Evolutionary conservation across 2,888 invertebrate species (phyloP).

Genomic region (Trichacis sp.): DNA sequence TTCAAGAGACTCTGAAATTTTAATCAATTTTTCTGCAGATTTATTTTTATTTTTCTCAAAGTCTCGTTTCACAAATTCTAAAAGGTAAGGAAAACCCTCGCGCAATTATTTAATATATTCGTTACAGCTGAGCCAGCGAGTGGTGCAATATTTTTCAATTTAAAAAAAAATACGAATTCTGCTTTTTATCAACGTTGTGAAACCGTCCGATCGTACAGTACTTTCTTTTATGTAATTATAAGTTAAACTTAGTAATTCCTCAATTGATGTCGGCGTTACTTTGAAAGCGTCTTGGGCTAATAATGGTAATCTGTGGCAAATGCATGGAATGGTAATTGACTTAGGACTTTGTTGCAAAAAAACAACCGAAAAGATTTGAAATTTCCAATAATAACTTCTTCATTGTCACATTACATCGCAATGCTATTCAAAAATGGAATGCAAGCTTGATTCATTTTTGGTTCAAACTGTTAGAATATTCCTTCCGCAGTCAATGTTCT

Average conservation of each 20-base stretch:
- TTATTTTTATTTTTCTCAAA: not conserved
- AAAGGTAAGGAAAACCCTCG: too few species aligned
- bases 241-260: too few species aligned
- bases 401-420: not conserved
- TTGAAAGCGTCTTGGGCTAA: not conserved
- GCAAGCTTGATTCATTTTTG: not conserved
- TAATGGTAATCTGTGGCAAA: not conserved
- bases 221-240: not conserved
- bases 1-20: not conserved
- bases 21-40: not conserved
- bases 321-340: not conserved
- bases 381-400: not conserved
- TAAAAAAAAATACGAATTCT: not conserved
- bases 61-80: not conserved
- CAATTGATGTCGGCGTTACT: not conserved
- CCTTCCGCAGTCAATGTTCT: not conserved
- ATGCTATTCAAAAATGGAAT: not conserved
- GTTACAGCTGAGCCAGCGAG: not conserved
- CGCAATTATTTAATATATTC: not conserved
- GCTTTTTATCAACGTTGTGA: not conserved
- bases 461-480: not conserved
- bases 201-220: not conserved
- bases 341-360: not conserved
- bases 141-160: not conserved
- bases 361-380: too few species aligned